These are phyloP conservation scores for Rhipidura dahli DNA, from an alignment of 2,113 vertebrate species.

Conservation along the genomic window DNA sequence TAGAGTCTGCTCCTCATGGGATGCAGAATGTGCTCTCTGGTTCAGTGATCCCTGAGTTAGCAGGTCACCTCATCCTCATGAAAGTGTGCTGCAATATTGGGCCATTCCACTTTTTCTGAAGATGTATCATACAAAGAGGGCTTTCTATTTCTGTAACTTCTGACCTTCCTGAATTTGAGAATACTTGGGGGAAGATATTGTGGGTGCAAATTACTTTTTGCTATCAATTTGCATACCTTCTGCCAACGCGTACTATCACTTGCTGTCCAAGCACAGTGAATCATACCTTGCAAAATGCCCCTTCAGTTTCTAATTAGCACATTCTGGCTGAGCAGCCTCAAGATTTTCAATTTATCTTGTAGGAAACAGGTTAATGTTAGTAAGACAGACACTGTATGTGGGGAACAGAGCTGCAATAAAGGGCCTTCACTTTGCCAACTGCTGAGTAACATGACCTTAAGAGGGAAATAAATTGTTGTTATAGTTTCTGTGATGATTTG, in stretches of 20 bases:
- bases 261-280: conserved; percentile 32
- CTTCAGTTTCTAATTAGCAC: conserved; percentile 35
- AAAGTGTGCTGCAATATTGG: background rate
- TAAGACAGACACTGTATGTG: background rate
- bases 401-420: background rate
- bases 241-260: background rate
- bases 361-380: background rate
- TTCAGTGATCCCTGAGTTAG: background rate
- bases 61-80: background rate
- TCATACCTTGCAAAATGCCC: conserved; percentile 19
- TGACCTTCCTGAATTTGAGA: conserved; percentile 34
- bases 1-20: background rate
- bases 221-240: conserved; percentile 27
- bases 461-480: background rate
- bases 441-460: background rate
- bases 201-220: conserved; percentile 21
- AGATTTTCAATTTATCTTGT: background rate
- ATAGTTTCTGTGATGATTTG: background rate
- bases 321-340: background rate
- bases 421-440: background rate
- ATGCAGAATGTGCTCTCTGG: background rate
- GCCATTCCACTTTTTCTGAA: background rate
- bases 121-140: background rate
- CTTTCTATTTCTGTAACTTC: background rate
- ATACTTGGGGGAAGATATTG: background rate